Conservation (phyloP, 2,113 vertebrate species). For the Pluvianellus socialis region DNA sequence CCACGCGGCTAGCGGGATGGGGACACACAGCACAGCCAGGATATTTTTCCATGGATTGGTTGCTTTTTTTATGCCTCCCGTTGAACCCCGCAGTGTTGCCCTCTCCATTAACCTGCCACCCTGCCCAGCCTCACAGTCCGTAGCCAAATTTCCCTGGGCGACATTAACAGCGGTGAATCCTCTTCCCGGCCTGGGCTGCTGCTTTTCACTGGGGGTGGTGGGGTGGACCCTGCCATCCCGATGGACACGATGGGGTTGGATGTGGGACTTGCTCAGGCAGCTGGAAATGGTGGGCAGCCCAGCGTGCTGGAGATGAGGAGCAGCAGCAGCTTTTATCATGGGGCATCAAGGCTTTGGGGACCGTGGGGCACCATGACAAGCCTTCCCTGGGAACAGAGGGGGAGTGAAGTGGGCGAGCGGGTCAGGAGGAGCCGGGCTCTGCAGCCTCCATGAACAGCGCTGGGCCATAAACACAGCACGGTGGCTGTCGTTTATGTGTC, state of each 20-base stretch:
- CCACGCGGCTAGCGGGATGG: not conserved
- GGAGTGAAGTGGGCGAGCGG: not conserved
- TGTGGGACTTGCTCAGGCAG: fast-evolving
- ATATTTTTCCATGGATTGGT: not conserved
- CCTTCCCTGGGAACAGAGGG: not conserved
- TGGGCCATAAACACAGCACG: not conserved
- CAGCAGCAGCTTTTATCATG: not conserved
- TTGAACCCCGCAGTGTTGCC: not conserved
- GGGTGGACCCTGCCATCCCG: not conserved
- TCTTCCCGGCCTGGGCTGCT: not conserved
- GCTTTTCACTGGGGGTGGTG: not conserved
- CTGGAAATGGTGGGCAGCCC: not conserved
- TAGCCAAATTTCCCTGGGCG: not conserved
- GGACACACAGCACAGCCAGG: not conserved
- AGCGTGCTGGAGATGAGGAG: not conserved
- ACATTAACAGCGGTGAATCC: not conserved
- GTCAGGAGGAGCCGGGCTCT: not conserved
- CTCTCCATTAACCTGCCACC: not conserved
- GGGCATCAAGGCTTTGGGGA: not conserved
- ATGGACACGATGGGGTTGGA: fast-evolving
- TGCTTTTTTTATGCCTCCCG: not conserved
- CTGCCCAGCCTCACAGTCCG: not conserved
- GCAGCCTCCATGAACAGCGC: not conserved
- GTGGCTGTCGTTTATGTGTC: constrained; percentile 39
- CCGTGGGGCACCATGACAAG: not conserved